A percentile compares a stretch with the other conserved stretches of the same genome.
These are phyloP conservation scores for Psilopsiagon aurifrons DNA, from an alignment of 2,113 vertebrate genomes.

Conservation along the genomic window DNA sequence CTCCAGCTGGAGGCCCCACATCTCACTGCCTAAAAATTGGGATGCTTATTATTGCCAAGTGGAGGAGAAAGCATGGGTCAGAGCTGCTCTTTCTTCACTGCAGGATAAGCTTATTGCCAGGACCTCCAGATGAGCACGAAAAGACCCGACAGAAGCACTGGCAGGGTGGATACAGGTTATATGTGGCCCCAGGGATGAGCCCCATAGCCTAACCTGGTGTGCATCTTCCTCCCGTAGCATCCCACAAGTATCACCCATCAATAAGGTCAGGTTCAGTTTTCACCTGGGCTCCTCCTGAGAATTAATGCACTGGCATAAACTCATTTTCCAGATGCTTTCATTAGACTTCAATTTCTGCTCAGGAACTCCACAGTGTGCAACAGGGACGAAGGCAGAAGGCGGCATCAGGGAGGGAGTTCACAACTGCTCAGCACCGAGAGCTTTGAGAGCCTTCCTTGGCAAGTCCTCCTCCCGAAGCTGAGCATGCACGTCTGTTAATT, in stretches of 20 bases:
- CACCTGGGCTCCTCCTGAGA: not conserved
- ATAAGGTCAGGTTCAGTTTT: not conserved
- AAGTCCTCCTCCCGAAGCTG: not conserved
- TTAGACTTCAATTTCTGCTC: not conserved
- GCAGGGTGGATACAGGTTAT: fast-evolving
- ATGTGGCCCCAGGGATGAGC: not conserved
- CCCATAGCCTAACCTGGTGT: fast-evolving
- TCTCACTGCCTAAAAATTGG: not conserved
- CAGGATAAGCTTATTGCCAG: not conserved
- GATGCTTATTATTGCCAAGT: fast-evolving
- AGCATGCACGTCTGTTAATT: not conserved
- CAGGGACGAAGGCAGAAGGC: fast-evolving
- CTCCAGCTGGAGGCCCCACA: not conserved
- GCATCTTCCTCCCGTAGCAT: not conserved
- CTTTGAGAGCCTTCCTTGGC: not conserved
- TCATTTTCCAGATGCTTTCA: not conserved
- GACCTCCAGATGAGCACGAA: not conserved
- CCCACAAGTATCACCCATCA: fast-evolving
- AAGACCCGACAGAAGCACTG: fast-evolving
- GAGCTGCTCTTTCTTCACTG: not conserved
- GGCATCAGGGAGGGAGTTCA: not conserved
- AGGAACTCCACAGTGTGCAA: not conserved
- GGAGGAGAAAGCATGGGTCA: not conserved
- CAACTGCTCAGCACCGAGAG: not conserved
- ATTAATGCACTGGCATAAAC: not conserved